phyloP scores from a whole-genome alignment of 2,888 invertebrate species.

The Hermaeophaga mercurialis region DNA sequence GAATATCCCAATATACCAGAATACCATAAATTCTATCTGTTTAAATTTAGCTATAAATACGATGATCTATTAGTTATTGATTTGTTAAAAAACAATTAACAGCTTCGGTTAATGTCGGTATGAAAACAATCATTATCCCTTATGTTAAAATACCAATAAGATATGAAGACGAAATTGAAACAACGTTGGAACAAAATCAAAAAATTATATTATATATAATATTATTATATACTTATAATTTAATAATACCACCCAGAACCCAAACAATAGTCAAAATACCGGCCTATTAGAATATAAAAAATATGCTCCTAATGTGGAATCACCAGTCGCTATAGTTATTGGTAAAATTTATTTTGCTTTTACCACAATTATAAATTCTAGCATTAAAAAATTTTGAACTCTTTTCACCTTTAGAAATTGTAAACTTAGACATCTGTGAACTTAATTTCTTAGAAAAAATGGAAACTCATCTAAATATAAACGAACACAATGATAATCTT shows the following conservation, averaged over 20 bases:
- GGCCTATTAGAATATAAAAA: slow-evolving; percentile 1
- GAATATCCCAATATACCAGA: background rate
- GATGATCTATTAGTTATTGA: background rate
- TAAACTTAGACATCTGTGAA: background rate
- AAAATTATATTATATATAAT: no score
- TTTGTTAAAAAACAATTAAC: background rate
- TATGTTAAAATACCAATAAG: background rate
- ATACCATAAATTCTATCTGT: background rate
- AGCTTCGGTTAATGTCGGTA: no score
- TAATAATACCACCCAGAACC: background rate
- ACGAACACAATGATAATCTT: background rate
- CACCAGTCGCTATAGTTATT: background rate
- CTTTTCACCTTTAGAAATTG: background rate
- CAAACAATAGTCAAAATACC: background rate
- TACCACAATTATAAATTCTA: background rate
- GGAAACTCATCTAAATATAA: background rate
- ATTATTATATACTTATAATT: no score
- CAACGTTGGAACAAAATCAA: background rate
- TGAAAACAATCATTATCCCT: no score
- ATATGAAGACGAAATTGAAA: background rate
- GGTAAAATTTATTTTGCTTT: background rate
- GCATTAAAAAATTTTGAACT: background rate
- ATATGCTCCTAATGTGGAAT: background rate
- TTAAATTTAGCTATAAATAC: background rate
- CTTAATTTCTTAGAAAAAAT: background rate